phyloP scores from a whole-genome alignment of 2,113 vertebrate genomes.

The Phoenicopterus ruber region DNA sequence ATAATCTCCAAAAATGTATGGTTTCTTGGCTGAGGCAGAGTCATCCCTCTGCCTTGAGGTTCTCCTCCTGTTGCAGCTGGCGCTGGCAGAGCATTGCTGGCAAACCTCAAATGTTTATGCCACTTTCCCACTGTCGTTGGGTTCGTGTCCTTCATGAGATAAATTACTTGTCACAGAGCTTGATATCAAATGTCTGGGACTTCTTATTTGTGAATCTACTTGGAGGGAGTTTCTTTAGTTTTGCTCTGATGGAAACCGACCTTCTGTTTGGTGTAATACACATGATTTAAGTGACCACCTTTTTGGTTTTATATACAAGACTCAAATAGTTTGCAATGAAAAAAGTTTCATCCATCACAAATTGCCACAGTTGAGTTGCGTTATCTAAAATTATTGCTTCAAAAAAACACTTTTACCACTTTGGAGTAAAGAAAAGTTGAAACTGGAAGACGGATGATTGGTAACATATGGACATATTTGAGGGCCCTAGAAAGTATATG shows the following conservation, averaged over 20 bases:
- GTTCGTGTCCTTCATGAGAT: not conserved
- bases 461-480: not conserved
- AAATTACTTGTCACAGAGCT: not conserved
- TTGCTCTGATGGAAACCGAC: not conserved
- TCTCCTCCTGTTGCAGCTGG: not conserved
- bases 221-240: not conserved
- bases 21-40: not conserved
- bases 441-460: not conserved
- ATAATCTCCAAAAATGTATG: not conserved
- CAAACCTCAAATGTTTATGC: not conserved
- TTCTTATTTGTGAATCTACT: not conserved
- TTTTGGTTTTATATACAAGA: not conserved
- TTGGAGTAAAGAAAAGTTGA: not conserved
- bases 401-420: rapidly evolving
- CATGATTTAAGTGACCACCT: not conserved
- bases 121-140: not conserved
- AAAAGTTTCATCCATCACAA: not conserved
- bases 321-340: not conserved
- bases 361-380: not conserved
- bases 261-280: not conserved
- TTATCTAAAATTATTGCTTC: not conserved
- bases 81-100: rapidly evolving
- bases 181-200: not conserved
- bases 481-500: not conserved
- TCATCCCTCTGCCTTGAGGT: not conserved